Percentiles rank a stretch among this genome's conserved stretches.
phyloP scores from a whole-genome alignment of 2,113 vertebrate genomes.

The Equus przewalskii region DNA sequence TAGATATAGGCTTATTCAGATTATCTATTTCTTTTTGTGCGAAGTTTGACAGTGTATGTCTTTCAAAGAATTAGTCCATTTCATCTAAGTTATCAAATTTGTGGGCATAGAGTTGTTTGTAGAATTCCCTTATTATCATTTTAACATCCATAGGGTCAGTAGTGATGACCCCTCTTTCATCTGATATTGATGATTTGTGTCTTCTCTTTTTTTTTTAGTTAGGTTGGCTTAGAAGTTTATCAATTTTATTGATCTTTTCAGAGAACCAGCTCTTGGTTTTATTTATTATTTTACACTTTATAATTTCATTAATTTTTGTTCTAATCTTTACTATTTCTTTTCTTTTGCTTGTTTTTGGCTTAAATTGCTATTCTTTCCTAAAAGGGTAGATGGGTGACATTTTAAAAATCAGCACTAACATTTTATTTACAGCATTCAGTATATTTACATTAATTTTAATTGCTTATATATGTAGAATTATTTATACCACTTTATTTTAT shows the following conservation, averaged over 20 bases:
- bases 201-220: not conserved
- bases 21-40: conserved; percentile 3
- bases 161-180: not conserved
- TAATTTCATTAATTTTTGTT: conserved; percentile 1
- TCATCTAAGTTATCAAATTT: not conserved
- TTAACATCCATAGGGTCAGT: not conserved
- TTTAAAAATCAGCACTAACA: not conserved
- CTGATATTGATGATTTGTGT: not conserved
- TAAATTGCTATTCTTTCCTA: not conserved
- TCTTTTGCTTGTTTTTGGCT: not conserved
- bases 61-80: conserved; percentile 24
- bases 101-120: not conserved
- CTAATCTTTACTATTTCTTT: conserved; percentile 29
- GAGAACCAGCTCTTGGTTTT: conserved; percentile 5
- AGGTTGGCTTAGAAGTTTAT: not conserved
- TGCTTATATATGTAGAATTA: not conserved
- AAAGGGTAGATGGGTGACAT: not conserved
- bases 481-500: not conserved
- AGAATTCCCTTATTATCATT: not conserved
- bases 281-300: not conserved
- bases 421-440: not conserved
- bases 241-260: not conserved
- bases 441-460: conserved; percentile 2
- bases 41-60: not conserved
- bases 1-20: not conserved